Evolutionary conservation across 2,797 vertebrate species (phyloP).

Genomic region (Agapornis canus): DNA sequence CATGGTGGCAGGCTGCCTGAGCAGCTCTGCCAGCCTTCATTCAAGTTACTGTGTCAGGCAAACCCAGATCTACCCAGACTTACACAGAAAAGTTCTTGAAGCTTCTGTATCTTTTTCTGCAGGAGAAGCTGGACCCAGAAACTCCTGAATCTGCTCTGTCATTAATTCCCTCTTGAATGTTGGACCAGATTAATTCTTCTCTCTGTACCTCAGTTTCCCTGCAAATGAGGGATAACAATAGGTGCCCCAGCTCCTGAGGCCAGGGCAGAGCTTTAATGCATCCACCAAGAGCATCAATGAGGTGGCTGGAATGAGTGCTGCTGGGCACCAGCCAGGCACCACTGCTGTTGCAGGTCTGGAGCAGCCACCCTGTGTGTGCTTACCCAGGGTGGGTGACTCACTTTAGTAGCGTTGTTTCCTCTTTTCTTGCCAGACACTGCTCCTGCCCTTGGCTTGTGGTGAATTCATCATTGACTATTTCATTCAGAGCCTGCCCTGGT

Average conservation of each 20-base stretch:
- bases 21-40: not conserved
- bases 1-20: not conserved
- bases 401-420: not conserved
- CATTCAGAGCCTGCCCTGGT: not conserved
- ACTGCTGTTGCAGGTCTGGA: not conserved
- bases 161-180: not conserved
- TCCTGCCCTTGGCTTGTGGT: not conserved
- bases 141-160: not conserved
- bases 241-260: not conserved
- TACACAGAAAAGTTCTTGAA: not conserved
- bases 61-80: not conserved
- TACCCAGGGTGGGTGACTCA: not conserved
- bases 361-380: not conserved
- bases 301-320: not conserved
- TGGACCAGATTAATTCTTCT: not conserved
- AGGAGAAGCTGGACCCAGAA: not conserved
- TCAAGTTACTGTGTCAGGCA: not conserved
- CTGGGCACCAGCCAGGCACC: not conserved
- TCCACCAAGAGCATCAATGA: accelerated
- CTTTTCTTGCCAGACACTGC: not conserved
- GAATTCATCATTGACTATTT: not conserved
- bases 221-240: not conserved
- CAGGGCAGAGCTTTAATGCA: not conserved
- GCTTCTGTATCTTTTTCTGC: not conserved
- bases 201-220: not conserved